Percentiles rank a stretch among this genome's conserved stretches.
Conservation (phyloP, 2,888 invertebrate genomes). For the Ligdia adustata region DNA sequence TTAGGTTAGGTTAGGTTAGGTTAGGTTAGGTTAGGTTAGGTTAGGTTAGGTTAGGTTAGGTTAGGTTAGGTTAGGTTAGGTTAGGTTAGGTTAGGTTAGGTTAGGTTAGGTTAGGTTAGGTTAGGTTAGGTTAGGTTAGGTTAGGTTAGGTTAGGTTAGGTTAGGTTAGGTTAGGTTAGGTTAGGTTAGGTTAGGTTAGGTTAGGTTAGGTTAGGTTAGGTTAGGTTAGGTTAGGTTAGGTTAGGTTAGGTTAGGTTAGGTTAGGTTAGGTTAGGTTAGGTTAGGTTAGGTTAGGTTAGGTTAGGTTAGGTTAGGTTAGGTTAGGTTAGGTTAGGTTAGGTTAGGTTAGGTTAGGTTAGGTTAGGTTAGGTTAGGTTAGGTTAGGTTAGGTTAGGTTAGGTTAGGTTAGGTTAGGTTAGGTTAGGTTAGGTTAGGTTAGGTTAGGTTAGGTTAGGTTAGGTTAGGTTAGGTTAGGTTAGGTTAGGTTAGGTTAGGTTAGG, state of each 20-base stretch:
- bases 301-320: conserved; percentile 31
- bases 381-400: conserved; percentile 36
- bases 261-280: conserved; percentile 35
- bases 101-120: conserved; percentile 15
- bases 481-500: conserved; percentile 32
- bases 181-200: conserved; percentile 22
- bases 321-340: conserved; percentile 32
- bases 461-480: conserved; percentile 36
- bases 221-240: conserved; percentile 22
- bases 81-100: conserved; percentile 14
- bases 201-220: conserved; percentile 24
- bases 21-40: conserved; percentile 20
- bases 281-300: conserved; percentile 18
- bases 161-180: conserved; percentile 22
- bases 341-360: conserved; percentile 35
- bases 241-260: conserved; percentile 34
- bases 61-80: conserved; percentile 14
- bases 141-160: conserved; percentile 23
- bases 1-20: conserved; percentile 26
- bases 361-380: conserved; percentile 33
- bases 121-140: conserved; percentile 20
- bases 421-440: conserved; percentile 33
- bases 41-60: conserved; percentile 23
- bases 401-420: conserved; percentile 36
- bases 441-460: conserved; percentile 35